These are phyloP conservation scores for Ephialtes manifestator DNA, from an alignment of 2,888 invertebrate species.

Conservation along the genomic window DNA sequence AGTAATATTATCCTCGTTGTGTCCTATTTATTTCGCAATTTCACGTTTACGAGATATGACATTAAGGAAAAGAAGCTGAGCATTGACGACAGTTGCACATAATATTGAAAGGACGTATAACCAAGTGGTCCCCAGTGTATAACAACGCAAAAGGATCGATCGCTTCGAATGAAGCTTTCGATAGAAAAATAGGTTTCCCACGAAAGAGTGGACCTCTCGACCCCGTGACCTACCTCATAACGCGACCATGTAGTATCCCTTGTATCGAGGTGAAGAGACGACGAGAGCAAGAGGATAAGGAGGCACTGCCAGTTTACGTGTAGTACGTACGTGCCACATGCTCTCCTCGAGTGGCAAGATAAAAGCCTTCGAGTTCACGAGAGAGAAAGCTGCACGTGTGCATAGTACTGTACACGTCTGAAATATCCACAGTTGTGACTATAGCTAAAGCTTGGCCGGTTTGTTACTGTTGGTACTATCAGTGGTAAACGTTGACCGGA, in stretches of 20 bases:
- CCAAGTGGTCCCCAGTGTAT: not conserved
- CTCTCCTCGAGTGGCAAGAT: constrained; percentile 51
- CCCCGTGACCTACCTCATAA: constrained; percentile 76
- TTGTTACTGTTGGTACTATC: not conserved
- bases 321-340: constrained; percentile 34
- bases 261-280: constrained; percentile 45
- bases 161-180: constrained; percentile 25
- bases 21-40: not conserved
- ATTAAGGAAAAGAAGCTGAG: not conserved
- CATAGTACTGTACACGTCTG: not conserved
- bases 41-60: not conserved
- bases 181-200: constrained; percentile 51
- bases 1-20: too few relatives aligned
- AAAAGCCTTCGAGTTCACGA: constrained; percentile 56
- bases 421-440: not conserved
- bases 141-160: constrained; percentile 36
- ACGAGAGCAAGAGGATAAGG: constrained; percentile 33
- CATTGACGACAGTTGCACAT: not conserved
- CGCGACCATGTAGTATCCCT: constrained; percentile 31
- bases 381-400: constrained; percentile 42
- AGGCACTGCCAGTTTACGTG: constrained; percentile 44
- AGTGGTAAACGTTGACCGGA: not conserved
- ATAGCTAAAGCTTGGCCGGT: not conserved
- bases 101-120: not conserved
- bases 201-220: constrained; percentile 70